Evolutionary conservation across 2,797 vertebrate species (phyloP), one percentile per base, ranked within the genome.

Genomic region (Acanthiza pusilla): DNA sequence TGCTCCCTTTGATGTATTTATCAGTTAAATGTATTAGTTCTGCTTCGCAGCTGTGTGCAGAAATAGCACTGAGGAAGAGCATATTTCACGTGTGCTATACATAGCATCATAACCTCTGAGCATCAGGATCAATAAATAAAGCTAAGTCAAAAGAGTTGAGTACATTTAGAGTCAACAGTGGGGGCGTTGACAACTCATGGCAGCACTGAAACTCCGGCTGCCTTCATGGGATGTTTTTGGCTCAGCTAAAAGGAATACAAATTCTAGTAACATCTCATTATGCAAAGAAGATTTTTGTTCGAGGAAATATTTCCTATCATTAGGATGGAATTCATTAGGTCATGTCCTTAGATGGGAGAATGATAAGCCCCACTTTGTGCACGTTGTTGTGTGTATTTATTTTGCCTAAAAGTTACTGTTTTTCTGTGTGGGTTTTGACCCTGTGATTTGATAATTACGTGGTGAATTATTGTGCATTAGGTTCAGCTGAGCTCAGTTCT

Each of bases 1-100:
- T 54, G 84, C 94, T 97, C 25, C 68, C 96, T 98, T 97, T 97
- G 97, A 97, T 97, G 96, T 96, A 96, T 95, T 97, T 97, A 97
- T 97, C 96, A 96, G 93, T 79, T 94, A 96, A 97, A 97, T 89
- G 78, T 94, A 97, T 98, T 97, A 94, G 96, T 97, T 97, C 97
- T 96, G 93, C 96, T 97, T 94, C 18, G 19, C 92, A 95, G 95
- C 92, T 73, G 81, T 81, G 79, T 73, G 87, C 80, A 80, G 91
- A 96, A 95, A 92, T 68, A 89, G 94, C 89, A 70, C 85, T 73
- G 90, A 88, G 89, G 72, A 93, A 94, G 82, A 50, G 77, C 36
- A 22, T 71, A 79, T 94, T 96, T 96, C 93, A 80, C 34, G 29
- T 90, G 76, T 76, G 71, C 88, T 93, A 34, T 83, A 88, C 79